phyloP scores from a whole-genome alignment of 2,888 invertebrate genomes.

The Aplocera efformata region DNA sequence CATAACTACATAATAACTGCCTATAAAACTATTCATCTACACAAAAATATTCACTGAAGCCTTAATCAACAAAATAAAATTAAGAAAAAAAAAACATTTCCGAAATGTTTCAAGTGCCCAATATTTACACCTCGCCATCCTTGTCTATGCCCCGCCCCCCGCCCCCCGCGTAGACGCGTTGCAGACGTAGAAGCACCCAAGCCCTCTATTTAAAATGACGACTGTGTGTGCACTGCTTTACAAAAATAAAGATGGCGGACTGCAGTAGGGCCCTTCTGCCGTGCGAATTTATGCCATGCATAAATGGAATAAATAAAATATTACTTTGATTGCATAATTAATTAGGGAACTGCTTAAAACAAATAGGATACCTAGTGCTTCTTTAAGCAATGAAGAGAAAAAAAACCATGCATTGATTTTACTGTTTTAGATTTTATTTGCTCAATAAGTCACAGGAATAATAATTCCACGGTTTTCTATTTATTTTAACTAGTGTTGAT shows the following conservation, averaged over 20 bases:
- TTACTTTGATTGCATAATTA: too few relatives aligned
- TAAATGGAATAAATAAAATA: constrained; percentile 22
- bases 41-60: background rate
- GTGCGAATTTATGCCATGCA: constrained; percentile 28
- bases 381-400: too few relatives aligned
- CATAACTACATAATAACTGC: too few relatives aligned
- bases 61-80: constrained; percentile 4
- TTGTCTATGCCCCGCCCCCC: constrained; percentile 59
- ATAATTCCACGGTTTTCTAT: too few relatives aligned
- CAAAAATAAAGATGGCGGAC: constrained; percentile 76
- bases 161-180: constrained; percentile 41
- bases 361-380: too few relatives aligned
- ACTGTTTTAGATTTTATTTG: too few relatives aligned
- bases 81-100: constrained; percentile 16
- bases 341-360: too few relatives aligned
- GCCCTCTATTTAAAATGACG: constrained; percentile 47
- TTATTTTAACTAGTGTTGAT: too few relatives aligned
- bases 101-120: constrained; percentile 31
- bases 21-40: background rate
- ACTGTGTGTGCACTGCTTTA: constrained; percentile 61
- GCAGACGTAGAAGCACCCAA: constrained; percentile 39
- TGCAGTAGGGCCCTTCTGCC: constrained; percentile 30
- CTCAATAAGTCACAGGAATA: too few relatives aligned
- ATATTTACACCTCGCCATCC: constrained; percentile 54
- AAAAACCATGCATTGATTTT: too few relatives aligned